phyloP scores from a whole-genome alignment of 2,797 vertebrate genomes.

The Coendou prehensilis region DNA sequence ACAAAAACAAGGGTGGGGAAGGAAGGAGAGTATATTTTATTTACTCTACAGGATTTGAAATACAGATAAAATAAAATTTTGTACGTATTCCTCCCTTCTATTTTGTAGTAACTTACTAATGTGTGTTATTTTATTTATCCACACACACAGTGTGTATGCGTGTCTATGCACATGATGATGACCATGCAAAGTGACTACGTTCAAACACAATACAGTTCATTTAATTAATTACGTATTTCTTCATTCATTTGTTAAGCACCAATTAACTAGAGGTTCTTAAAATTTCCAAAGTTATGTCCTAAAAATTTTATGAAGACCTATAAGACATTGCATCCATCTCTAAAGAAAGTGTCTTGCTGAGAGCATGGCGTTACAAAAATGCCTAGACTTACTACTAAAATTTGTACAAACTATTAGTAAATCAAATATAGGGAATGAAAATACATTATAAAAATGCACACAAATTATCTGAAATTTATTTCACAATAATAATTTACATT shows the following conservation, averaged over 20 bases:
- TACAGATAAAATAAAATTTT: neutral
- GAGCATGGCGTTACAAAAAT: neutral
- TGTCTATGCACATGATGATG: neutral
- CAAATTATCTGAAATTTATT: neutral
- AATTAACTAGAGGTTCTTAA: neutral
- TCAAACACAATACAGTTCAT: neutral
- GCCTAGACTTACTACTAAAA: neutral
- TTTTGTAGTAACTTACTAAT: neutral
- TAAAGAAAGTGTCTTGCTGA: neutral
- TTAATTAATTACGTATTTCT: neutral
- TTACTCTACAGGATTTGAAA: neutral
- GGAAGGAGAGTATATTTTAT: neutral
- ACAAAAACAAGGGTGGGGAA: neutral
- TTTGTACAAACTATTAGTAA: fast-evolving
- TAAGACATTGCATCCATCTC: too few species aligned
- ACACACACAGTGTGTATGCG: neutral
- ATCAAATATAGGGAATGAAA: neutral
- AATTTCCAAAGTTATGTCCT: neutral
- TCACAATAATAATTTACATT: neutral
- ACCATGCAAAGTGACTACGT: neutral
- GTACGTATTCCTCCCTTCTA: neutral
- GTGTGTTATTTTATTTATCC: neutral
- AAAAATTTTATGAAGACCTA: neutral
- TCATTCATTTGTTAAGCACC: neutral
- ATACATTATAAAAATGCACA: neutral